phyloP scores from a whole-genome alignment of 2,113 vertebrate genomes.

The Syngnathus typhle region DNA sequence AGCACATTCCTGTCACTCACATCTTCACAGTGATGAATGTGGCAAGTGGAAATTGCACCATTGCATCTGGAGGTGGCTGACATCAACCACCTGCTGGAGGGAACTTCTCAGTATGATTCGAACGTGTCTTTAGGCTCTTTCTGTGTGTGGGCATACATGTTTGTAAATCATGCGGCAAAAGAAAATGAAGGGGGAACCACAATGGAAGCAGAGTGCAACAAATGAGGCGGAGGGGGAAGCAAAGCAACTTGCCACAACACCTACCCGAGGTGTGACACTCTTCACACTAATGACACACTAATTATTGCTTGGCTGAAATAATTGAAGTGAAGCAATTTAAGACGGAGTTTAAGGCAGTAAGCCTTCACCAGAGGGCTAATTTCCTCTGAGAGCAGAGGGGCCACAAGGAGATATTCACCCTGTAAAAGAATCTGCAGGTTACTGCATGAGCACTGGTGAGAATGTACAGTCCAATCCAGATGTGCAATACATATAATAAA shows the following conservation, averaged over 20 bases:
- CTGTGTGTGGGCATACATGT: constrained; percentile 8
- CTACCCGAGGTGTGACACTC: constrained; percentile 29
- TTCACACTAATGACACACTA: constrained; percentile 25
- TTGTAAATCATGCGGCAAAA: constrained; percentile 10
- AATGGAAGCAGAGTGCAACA: constrained; percentile 8
- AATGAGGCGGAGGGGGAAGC: neutral
- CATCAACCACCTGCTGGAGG: constrained; percentile 12
- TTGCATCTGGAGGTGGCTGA: constrained; percentile 11
- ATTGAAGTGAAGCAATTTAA: constrained; percentile 40
- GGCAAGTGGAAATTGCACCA: constrained; percentile 8
- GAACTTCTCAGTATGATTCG: constrained; percentile 7
- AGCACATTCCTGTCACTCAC: constrained; percentile 41
- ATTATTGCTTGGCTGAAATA: constrained; percentile 36
- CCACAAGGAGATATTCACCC: constrained; percentile 46
- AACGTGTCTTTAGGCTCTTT: constrained; percentile 1
- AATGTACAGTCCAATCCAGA: constrained; percentile 27
- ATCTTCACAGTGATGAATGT: constrained; percentile 13
- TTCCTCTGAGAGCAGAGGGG: constrained; percentile 23
- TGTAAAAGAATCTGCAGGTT: constrained; percentile 33
- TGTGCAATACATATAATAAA: constrained; percentile 1
- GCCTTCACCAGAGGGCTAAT: constrained; percentile 20
- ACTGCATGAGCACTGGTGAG: constrained; percentile 11
- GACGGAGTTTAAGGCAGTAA: constrained; percentile 19
- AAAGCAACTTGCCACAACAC: constrained; percentile 1
- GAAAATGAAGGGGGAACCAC: constrained; percentile 2